These are phyloP conservation scores for Rhorus exstirpatorius DNA, from an alignment of 2,888 invertebrate genomes.

Conservation along the genomic window DNA sequence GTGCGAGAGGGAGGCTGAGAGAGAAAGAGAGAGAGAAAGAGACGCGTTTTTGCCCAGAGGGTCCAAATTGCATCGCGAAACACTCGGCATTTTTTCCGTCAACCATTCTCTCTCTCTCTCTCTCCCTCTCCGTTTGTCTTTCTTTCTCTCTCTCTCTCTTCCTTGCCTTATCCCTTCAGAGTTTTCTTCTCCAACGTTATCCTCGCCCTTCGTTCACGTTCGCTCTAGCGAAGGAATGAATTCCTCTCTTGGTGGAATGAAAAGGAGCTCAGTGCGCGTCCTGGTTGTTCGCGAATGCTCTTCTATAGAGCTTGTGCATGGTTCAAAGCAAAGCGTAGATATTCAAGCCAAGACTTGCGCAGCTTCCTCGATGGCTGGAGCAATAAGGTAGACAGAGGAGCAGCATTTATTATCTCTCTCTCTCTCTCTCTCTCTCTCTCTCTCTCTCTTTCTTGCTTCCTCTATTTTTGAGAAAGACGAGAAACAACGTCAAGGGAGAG, in stretches of 20 bases:
- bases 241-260: constrained; percentile 65
- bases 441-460: neutral
- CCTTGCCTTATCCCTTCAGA: constrained; percentile 10
- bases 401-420: neutral
- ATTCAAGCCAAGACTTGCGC: constrained; percentile 35
- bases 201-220: constrained; percentile 38
- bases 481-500: constrained; percentile 42
- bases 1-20: neutral
- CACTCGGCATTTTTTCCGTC: constrained; percentile 66
- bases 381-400: neutral
- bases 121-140: neutral
- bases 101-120: constrained; percentile 4
- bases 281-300: constrained; percentile 19
- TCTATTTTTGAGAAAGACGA: constrained; percentile 10
- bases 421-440: constrained; percentile 7
- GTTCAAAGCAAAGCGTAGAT: constrained; percentile 41
- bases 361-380: constrained; percentile 14
- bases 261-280: constrained; percentile 59
- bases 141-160: constrained; percentile 1
- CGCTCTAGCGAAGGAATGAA: constrained; percentile 57
- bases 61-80: constrained; percentile 67
- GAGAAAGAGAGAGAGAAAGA: constrained; percentile 8
- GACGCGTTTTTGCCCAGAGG: constrained; percentile 46
- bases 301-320: neutral
- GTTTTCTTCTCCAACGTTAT: constrained; percentile 29